These are phyloP conservation scores for Stigmatopora argus DNA, from an alignment of 2,113 vertebrate species.

Conservation along the genomic window DNA sequence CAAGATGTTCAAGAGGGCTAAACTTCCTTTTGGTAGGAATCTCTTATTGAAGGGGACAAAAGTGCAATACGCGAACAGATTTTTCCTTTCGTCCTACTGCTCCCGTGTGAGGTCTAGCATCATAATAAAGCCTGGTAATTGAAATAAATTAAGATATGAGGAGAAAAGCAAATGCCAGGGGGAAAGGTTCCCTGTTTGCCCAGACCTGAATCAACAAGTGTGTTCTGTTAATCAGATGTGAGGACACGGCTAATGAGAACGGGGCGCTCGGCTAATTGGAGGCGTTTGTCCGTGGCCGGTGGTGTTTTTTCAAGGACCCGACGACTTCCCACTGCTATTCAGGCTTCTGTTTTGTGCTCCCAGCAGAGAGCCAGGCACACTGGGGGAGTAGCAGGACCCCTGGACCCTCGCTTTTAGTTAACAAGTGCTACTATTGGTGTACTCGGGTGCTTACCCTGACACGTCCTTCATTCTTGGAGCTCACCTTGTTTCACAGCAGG, in stretches of 20 bases:
- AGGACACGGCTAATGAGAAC: slow-evolving; percentile 57
- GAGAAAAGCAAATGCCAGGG: slow-evolving; percentile 46
- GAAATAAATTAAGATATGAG: slow-evolving; percentile 58
- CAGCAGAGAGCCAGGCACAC: slow-evolving; percentile 53
- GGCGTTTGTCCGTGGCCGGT: slow-evolving; percentile 58
- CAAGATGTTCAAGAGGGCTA: slow-evolving; percentile 48
- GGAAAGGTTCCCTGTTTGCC: slow-evolving; percentile 56
- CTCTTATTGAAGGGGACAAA: slow-evolving; percentile 56
- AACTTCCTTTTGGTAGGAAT: slow-evolving; percentile 46
- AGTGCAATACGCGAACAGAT: slow-evolving; percentile 49
- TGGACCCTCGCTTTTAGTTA: slow-evolving; percentile 50
- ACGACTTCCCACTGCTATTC: slow-evolving; percentile 61
- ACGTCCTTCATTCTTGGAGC: slow-evolving; percentile 31
- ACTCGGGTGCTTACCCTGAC: slow-evolving; percentile 29
- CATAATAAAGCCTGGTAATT: slow-evolving; percentile 64
- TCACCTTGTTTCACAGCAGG: slow-evolving; percentile 11
- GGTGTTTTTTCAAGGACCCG: slow-evolving; percentile 56
- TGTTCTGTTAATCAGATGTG: slow-evolving; percentile 61
- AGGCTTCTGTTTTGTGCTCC: slow-evolving; percentile 49
- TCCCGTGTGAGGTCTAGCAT: slow-evolving; percentile 58
- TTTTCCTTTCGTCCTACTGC: slow-evolving; percentile 18
- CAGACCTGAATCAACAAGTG: slow-evolving; percentile 49
- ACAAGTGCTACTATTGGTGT: slow-evolving; percentile 49
- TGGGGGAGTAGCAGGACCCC: slow-evolving; percentile 37
- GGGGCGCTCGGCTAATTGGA: slow-evolving; percentile 67